These are phyloP conservation scores for Gila robusta DNA, from an alignment of 2,797 vertebrate species.

Conservation along the genomic window DNA sequence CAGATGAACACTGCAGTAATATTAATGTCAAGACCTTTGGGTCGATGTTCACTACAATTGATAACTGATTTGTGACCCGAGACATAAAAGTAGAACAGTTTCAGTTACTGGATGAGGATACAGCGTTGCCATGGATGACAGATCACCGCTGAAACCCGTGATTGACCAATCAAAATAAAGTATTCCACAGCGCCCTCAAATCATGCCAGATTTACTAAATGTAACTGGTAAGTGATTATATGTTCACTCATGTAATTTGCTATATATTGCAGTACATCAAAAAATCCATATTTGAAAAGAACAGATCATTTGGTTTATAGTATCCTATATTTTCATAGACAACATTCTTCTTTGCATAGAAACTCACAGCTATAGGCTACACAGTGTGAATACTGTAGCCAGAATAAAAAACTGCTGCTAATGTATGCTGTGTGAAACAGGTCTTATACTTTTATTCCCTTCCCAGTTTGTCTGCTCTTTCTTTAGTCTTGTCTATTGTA, in stretches of 20 bases:
- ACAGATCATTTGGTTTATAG: no score
- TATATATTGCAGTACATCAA: background rate
- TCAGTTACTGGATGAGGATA: background rate
- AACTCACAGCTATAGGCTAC: background rate
- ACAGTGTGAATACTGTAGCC: background rate
- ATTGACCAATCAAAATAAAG: background rate
- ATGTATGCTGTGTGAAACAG: constrained; percentile 26
- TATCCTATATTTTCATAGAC: background rate
- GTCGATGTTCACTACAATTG: background rate
- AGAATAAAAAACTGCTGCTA: background rate
- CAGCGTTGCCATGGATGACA: background rate
- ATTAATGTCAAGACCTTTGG: background rate
- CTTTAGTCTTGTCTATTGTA: constrained; percentile 35
- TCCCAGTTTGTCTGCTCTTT: constrained; percentile 30
- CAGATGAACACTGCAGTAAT: background rate
- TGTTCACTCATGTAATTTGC: background rate
- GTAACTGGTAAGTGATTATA: background rate
- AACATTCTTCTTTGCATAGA: background rate
- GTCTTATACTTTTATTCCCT: background rate
- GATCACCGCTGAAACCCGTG: background rate
- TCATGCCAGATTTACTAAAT: no score
- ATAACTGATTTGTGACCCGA: no score
- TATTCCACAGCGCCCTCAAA: no score
- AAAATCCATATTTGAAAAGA: background rate
- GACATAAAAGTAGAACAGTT: background rate